These are phyloP conservation scores for Phoxinus phoxinus DNA, from an alignment of 2,113 vertebrate genomes.

Conservation along the genomic window DNA sequence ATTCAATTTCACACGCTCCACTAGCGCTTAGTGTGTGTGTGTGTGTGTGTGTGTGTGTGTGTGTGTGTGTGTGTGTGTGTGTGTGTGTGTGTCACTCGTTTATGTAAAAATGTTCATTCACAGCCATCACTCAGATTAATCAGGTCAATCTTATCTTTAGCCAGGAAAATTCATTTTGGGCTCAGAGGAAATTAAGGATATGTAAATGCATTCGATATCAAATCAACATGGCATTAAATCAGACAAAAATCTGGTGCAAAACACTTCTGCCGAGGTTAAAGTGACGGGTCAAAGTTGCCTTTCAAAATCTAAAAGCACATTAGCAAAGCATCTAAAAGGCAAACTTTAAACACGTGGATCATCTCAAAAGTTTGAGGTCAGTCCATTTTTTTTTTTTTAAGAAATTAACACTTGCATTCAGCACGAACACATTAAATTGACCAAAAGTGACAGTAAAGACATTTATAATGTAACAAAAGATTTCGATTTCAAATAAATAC, in stretches of 20 bases:
- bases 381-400: not conserved
- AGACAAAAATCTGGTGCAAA: not conserved
- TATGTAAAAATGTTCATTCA: not conserved
- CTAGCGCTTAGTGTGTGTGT: not conserved
- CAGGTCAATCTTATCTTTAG: not conserved
- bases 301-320: not conserved
- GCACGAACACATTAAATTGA: no score
- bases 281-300: not conserved
- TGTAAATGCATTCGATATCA: conserved; percentile 17
- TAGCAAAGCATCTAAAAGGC: not conserved
- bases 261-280: not conserved
- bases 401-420: not conserved
- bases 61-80: conserved; percentile 25
- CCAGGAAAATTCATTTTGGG: not conserved
- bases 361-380: not conserved
- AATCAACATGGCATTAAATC: not conserved
- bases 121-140: conserved; percentile 9
- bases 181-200: conserved; percentile 20
- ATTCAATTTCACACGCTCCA: not conserved
- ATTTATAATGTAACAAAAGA: not conserved
- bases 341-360: not conserved
- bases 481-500: not conserved
- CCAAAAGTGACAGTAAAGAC: not conserved
- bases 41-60: conserved; percentile 15
- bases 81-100: not conserved